Evolutionary conservation across 2,113 vertebrate genomes (phyloP).

Genomic region (Anser brachyrhynchus): DNA sequence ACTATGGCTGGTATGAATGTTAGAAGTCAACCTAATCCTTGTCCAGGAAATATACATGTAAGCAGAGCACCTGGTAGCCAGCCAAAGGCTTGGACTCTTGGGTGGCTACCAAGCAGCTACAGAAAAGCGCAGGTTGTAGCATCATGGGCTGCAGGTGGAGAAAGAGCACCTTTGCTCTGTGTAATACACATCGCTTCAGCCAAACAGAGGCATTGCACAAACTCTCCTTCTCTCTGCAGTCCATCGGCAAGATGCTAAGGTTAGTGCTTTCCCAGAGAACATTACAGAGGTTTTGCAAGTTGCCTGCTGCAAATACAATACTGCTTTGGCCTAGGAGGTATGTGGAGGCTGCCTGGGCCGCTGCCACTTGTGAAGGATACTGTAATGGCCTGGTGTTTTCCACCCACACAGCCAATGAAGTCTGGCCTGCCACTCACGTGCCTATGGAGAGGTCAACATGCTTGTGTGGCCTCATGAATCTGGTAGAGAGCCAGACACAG

Average conservation of each 20-base stretch:
- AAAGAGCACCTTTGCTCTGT: neutral
- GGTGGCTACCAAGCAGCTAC: neutral
- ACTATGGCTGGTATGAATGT: too few species aligned
- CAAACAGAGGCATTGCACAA: neutral
- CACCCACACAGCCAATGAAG: neutral
- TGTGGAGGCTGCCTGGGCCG: neutral
- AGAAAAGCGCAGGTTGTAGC: neutral
- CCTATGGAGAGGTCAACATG: rapidly evolving
- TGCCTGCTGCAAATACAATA: rapidly evolving
- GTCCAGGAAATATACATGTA: too few species aligned
- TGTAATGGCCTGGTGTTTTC: neutral
- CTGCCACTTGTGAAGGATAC: neutral
- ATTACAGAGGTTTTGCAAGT: neutral
- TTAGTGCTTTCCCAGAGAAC: neutral
- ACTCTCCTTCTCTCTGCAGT: rapidly evolving
- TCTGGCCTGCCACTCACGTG: neutral
- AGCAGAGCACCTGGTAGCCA: neutral
- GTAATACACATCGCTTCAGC: neutral
- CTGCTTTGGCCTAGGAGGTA: rapidly evolving
- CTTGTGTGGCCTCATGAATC: neutral
- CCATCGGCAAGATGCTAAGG: rapidly evolving
- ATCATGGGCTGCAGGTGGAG: neutral
- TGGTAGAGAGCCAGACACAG: neutral
- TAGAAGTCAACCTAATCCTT: neutral
- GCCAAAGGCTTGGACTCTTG: rapidly evolving